Conservation (phyloP, 2,888 invertebrate species). For the Drosophila nigricruria region DNA sequence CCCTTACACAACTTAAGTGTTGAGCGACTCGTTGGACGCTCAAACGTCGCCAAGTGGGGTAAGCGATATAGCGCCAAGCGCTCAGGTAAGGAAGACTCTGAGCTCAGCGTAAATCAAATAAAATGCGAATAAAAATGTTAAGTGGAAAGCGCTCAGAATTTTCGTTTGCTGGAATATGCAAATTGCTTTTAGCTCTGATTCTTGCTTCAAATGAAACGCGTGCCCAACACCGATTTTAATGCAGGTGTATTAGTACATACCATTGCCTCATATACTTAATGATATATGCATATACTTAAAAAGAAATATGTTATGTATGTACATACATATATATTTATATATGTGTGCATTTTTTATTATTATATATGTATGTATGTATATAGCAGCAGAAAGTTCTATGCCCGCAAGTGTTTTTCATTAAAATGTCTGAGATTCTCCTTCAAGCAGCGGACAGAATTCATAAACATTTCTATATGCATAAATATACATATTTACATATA, state of each 20-base stretch:
- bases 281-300: neutral
- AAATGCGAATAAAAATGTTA: slow-evolving; percentile 68
- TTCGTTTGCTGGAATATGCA: slow-evolving; percentile 60
- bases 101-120: slow-evolving; percentile 65
- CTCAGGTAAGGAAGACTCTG: slow-evolving; percentile 18
- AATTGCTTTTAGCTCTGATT: slow-evolving; percentile 69
- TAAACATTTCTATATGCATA: slow-evolving; percentile 22
- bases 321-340: slow-evolving; percentile 2
- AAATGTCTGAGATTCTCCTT: slow-evolving; percentile 37
- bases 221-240: slow-evolving; percentile 22
- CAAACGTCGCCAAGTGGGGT: slow-evolving; percentile 41
- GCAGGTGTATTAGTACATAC: slow-evolving; percentile 35
- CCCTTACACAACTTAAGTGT: slow-evolving; percentile 56
- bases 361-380: neutral
- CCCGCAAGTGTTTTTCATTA: slow-evolving; percentile 62
- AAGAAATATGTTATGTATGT: neutral
- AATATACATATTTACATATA: neutral
- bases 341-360: neutral
- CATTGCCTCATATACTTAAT: neutral
- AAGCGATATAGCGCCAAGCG: slow-evolving; percentile 10
- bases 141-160: slow-evolving; percentile 48
- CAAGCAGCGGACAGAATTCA: slow-evolving; percentile 24
- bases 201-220: slow-evolving; percentile 44
- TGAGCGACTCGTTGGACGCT: slow-evolving; percentile 20
- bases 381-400: slow-evolving; percentile 35